Evolutionary conservation across 2,888 invertebrate genomes (phyloP), one percentile per base, ranked within the genome.

Genomic region (Steinernema scapterisci): DNA sequence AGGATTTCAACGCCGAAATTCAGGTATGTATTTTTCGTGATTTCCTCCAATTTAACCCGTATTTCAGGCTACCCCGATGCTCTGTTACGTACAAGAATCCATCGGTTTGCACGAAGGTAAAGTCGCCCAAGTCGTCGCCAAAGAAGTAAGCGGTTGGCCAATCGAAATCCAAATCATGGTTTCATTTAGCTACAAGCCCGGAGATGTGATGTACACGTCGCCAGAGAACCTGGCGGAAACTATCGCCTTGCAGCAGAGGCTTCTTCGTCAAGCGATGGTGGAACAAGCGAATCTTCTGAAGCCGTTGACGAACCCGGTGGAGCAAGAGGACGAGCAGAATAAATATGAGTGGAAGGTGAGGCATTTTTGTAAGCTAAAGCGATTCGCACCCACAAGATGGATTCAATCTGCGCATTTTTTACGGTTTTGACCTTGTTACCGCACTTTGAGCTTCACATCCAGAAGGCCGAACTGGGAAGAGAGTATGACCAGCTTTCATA

Each of bases 181-280:
- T 38, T 6, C 9, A 7, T 48, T 48, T n/a, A 45, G 38, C 43
- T 75, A 75, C 71, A 54, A 54, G 1, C 87, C 90, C 1, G 90
- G 91, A 0, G 91, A 91, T 75, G 92, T 92, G 0, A 92, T 92
- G 92, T 92, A 92, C 88, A 92, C 92, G 19, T 92, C 92, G 84
- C 90, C 91, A 56, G 92, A 91, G 0, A 92, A 92, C 86, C 88
- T 92, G 27, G 91, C 92, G 79, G 92, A 92, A 85, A 92, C 92
- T 3, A 92, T 92, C 88, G 88, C 91, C 77, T 88, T 92, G 44
- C 92, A 92, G 85, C 92, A 92, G 82, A 91, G 92, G 84, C 88
- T 91, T 44, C 90, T 91, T n/a, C 79, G 85, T 7, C 82, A 87
- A 73, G 80, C 82, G 1, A 76, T 87, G 73, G 73, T 80, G n/a